Conservation (phyloP, 2,113 vertebrate species). For the Silurus meridionalis region DNA sequence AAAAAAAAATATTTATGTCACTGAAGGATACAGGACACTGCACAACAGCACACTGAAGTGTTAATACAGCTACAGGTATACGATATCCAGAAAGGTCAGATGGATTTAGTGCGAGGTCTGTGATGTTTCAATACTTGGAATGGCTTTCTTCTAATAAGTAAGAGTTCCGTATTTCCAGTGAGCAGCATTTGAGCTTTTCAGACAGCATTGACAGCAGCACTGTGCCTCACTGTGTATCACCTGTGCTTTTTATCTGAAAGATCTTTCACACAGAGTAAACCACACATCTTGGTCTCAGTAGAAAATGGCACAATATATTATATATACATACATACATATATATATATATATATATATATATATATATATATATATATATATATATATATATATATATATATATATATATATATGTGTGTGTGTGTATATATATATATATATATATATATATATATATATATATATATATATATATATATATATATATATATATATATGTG, state of each 20-base stretch:
- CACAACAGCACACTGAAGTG: slow-evolving; percentile 19
- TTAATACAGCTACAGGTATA: slow-evolving; percentile 10
- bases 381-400: slow-evolving; percentile 46
- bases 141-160: slow-evolving; percentile 51
- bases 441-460: slow-evolving; percentile 54
- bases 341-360: slow-evolving; percentile 50
- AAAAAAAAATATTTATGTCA: neutral
- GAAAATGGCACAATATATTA: slow-evolving; percentile 71
- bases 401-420: slow-evolving; percentile 50
- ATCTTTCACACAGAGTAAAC: slow-evolving; percentile 45
- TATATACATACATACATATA: slow-evolving; percentile 53
- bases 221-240: slow-evolving; percentile 38
- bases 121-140: slow-evolving; percentile 30
- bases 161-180: slow-evolving; percentile 34
- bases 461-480: slow-evolving; percentile 48
- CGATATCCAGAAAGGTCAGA: slow-evolving; percentile 21
- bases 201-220: slow-evolving; percentile 13
- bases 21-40: slow-evolving; percentile 39
- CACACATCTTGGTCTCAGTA: slow-evolving; percentile 56
- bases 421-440: slow-evolving; percentile 48
- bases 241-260: slow-evolving; percentile 47
- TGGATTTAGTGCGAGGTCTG: slow-evolving; percentile 25
- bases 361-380: slow-evolving; percentile 51
- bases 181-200: slow-evolving; percentile 42
- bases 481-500: slow-evolving; percentile 52